Evolutionary conservation across 2,888 invertebrate genomes (phyloP).

Genomic region (Athetis lepigone): DNA sequence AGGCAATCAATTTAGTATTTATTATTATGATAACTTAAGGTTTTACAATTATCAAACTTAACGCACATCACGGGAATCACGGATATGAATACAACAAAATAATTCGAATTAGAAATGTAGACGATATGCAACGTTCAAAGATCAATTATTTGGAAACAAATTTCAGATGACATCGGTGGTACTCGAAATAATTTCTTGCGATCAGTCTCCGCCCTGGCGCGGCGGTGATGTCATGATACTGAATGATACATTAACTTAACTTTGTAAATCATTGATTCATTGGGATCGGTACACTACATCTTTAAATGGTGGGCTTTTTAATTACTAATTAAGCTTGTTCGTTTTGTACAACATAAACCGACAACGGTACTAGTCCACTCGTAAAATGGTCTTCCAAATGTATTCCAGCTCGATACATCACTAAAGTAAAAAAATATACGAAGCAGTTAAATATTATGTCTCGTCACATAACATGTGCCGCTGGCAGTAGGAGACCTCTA

Average conservation of each 20-base stretch:
- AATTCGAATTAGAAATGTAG: slow-evolving; percentile 89
- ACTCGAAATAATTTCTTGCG: slow-evolving; percentile 74
- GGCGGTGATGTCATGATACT: slow-evolving; percentile 74
- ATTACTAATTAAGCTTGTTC: slow-evolving; percentile 81
- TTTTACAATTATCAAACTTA: slow-evolving; percentile 82
- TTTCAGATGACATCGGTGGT: slow-evolving; percentile 89
- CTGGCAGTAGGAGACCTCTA: slow-evolving; percentile 89
- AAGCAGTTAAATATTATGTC: slow-evolving; percentile 79
- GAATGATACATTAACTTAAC: slow-evolving; percentile 59
- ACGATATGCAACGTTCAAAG: slow-evolving; percentile 90
- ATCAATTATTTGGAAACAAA: slow-evolving; percentile 81
- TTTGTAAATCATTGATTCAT: slow-evolving; percentile 66
- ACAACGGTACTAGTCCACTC: slow-evolving; percentile 70
- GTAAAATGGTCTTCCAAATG: slow-evolving; percentile 69
- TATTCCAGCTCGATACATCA: slow-evolving; percentile 74
- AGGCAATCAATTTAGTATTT: slow-evolving; percentile 80
- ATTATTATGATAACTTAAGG: slow-evolving; percentile 86
- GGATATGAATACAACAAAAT: slow-evolving; percentile 88
- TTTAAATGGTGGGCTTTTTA: slow-evolving; percentile 76
- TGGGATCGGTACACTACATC: slow-evolving; percentile 70
- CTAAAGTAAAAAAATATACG: slow-evolving; percentile 82
- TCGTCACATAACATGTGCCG: slow-evolving; percentile 82
- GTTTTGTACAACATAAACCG: slow-evolving; percentile 79
- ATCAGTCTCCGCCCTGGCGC: slow-evolving; percentile 81
- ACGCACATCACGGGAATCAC: slow-evolving; percentile 82